Conservation (phyloP, 2,113 vertebrate species). For the Cyanocitta stelleri region DNA sequence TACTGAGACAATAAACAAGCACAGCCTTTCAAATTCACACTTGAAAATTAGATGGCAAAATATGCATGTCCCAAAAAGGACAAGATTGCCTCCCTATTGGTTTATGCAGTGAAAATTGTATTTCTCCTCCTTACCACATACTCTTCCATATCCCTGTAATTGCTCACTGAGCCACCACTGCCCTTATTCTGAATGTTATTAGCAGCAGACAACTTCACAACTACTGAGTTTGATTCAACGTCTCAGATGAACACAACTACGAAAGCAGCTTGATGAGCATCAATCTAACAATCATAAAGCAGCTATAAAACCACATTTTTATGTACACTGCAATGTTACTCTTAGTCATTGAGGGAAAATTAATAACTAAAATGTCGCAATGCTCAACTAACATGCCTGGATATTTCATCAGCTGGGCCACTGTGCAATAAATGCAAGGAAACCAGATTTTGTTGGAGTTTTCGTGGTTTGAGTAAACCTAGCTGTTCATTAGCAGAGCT, state of each 20-base stretch:
- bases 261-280: constrained; percentile 33
- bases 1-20: not conserved
- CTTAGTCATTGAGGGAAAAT: constrained; percentile 27
- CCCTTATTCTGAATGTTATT: not conserved
- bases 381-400: not conserved
- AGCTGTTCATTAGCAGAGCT: not conserved
- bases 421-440: not conserved
- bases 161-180: not conserved
- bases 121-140: not conserved
- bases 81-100: not conserved
- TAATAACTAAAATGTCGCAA: constrained; percentile 23
- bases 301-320: constrained; percentile 44
- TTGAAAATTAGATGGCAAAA: not conserved
- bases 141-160: not conserved
- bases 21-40: not conserved
- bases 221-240: not conserved
- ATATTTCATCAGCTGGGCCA: constrained; percentile 27
- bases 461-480: not conserved
- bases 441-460: constrained; percentile 14
- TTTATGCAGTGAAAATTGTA: not conserved
- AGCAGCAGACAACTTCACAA: not conserved
- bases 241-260: constrained; percentile 6
- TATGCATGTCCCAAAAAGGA: not conserved
- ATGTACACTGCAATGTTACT: constrained; percentile 1
- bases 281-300: constrained; percentile 38